Percentiles rank a stretch among this genome's conserved stretches.
phyloP scores from a whole-genome alignment of 1,140 invertebrate genomes.

The Pomacea maculata region DNA sequence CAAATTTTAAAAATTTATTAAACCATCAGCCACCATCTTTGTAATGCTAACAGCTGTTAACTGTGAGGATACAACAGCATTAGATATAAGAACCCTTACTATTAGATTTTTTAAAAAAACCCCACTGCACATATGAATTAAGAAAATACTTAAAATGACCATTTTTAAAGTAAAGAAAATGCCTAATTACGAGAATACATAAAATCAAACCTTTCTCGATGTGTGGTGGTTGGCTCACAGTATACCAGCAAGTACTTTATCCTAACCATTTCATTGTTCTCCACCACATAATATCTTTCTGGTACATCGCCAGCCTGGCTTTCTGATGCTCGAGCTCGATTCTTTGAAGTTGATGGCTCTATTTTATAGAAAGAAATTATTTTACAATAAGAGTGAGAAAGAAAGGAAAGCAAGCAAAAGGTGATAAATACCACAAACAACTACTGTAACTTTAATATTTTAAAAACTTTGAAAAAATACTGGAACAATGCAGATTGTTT shows the following conservation, averaged over 20 bases:
- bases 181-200: not conserved
- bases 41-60: not conserved
- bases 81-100: no score
- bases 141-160: not conserved
- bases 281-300: conserved; percentile 78
- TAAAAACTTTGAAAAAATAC: no score
- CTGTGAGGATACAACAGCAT: no score
- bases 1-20: not conserved
- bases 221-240: conserved; percentile 42
- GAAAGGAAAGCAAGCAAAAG: no score
- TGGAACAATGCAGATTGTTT: no score
- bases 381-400: no score
- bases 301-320: conserved; percentile 71
- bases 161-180: not conserved
- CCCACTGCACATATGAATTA: not conserved
- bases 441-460: no score
- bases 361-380: no score
- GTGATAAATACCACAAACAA: no score
- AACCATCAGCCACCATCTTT: not conserved
- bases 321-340: conserved; percentile 43
- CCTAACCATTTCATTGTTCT: conserved; percentile 79
- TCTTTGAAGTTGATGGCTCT: conserved; percentile 17
- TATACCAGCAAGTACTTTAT: conserved; percentile 83
- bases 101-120: no score
- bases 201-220: conserved; percentile 1